phyloP scores from a whole-genome alignment of 2,113 vertebrate genomes.

The Pygoscelis antarcticus region DNA sequence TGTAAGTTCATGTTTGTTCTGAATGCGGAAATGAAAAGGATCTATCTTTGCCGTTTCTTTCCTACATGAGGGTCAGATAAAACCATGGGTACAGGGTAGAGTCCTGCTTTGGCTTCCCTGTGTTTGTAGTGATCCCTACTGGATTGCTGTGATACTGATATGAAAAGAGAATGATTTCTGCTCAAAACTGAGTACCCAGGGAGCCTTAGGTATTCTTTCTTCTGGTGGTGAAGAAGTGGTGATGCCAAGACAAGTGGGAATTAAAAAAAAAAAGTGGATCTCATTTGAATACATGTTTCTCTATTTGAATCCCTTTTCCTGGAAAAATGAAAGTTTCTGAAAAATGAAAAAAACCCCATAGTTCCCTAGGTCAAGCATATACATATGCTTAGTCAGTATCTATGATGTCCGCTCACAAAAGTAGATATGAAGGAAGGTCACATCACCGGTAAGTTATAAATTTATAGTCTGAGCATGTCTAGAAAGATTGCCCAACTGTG shows the following conservation, averaged over 20 bases:
- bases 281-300: background rate
- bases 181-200: background rate
- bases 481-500: background rate
- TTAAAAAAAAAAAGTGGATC: background rate
- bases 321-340: background rate
- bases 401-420: background rate
- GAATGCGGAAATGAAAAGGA: background rate
- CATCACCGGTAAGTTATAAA: background rate
- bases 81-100: background rate
- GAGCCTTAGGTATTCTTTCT: background rate
- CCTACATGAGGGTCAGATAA: background rate
- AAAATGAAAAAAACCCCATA: background rate
- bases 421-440: background rate
- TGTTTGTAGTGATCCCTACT: constrained; percentile 7
- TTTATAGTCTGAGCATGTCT: background rate
- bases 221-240: background rate
- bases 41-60: background rate
- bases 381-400: background rate
- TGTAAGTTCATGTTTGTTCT: background rate
- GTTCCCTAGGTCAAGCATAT: background rate
- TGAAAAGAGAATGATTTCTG: background rate
- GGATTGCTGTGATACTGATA: background rate
- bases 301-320: background rate
- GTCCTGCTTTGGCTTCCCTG: background rate
- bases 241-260: background rate